These are phyloP conservation scores for Vidua chalybeata DNA, from an alignment of 2,113 vertebrate species.

Conservation along the genomic window DNA sequence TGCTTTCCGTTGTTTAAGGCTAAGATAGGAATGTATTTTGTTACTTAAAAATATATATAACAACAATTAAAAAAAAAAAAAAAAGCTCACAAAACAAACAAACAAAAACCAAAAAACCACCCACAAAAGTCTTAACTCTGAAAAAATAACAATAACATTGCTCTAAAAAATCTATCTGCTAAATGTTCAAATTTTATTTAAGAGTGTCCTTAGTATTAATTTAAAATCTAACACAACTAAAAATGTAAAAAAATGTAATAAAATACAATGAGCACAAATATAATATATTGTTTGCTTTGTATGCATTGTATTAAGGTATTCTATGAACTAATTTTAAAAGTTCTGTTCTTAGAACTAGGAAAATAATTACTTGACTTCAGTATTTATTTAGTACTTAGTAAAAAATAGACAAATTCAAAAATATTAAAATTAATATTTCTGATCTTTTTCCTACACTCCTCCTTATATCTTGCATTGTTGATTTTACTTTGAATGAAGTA, in stretches of 20 bases:
- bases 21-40: neutral
- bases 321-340: neutral
- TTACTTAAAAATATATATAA: neutral
- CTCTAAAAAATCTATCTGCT: neutral
- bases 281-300: neutral
- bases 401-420: neutral
- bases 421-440: neutral
- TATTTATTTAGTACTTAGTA: neutral
- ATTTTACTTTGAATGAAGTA: neutral
- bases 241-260: neutral
- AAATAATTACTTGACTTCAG: neutral
- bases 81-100: neutral
- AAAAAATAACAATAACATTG: neutral
- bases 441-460: neutral
- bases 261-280: neutral
- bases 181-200: neutral
- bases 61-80: no score
- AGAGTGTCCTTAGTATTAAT: neutral
- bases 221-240: neutral
- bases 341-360: neutral
- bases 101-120: no score
- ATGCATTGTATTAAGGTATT: neutral
- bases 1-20: neutral
- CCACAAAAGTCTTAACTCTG: neutral
- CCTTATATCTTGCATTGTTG: neutral